These are phyloP conservation scores for Lasioglossum villosulum DNA, from an alignment of 2,888 invertebrate species.

Conservation along the genomic window DNA sequence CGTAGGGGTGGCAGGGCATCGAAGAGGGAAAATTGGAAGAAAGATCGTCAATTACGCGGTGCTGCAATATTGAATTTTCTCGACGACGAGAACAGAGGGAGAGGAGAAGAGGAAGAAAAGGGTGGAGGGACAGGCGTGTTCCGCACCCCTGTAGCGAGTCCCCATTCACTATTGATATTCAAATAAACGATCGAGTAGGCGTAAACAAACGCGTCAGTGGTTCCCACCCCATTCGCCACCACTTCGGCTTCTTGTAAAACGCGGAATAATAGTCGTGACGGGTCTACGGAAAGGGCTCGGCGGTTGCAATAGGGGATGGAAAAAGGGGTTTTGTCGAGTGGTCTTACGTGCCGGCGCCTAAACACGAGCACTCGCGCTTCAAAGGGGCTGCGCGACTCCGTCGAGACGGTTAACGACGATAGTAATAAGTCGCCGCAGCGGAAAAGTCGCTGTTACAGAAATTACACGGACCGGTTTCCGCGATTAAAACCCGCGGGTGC, in stretches of 20 bases:
- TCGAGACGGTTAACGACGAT: conserved; percentile 51
- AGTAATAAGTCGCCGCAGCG: conserved; percentile 28
- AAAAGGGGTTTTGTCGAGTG: conserved; percentile 41
- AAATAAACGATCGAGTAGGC: conserved; percentile 42
- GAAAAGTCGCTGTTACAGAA: conserved; percentile 32
- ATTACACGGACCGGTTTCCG: not conserved
- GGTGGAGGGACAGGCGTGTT: not conserved
- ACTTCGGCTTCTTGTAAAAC: conserved; percentile 24
- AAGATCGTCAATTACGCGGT: not conserved
- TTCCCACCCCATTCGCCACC: not conserved
- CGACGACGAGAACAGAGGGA: not conserved
- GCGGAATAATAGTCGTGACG: conserved; percentile 40
- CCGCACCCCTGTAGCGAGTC: not conserved
- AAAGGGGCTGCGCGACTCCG: conserved; percentile 26
- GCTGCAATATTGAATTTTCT: not conserved
- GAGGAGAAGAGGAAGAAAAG: not conserved
- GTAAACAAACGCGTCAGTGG: conserved; percentile 33
- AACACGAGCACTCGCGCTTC: conserved; percentile 43
- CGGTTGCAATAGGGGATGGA: not conserved
- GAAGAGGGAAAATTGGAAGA: conserved; percentile 1
- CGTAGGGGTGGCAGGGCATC: not conserved
- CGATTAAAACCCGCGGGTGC: conserved; percentile 27
- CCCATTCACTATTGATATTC: conserved; percentile 39
- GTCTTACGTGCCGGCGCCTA: conserved; percentile 60
- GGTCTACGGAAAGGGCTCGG: not conserved